These are phyloP conservation scores for Tachina grossa DNA, from an alignment of 2,888 invertebrate genomes.

Conservation along the genomic window DNA sequence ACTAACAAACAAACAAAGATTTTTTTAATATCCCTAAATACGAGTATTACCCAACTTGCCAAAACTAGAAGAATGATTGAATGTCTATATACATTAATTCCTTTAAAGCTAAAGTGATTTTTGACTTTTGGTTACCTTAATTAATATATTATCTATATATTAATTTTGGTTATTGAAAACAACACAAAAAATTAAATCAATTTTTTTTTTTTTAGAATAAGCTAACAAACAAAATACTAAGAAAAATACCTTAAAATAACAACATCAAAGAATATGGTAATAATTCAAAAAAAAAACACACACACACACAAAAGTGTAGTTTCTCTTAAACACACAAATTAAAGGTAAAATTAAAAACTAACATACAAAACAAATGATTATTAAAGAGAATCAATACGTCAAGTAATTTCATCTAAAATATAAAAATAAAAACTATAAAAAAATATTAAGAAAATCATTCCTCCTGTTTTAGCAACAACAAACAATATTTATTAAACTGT, in stretches of 20 bases:
- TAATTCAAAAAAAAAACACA: constrained; percentile 56
- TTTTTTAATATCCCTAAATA: constrained; percentile 20
- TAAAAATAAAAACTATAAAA: constrained; percentile 31
- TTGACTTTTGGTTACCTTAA: constrained; percentile 26
- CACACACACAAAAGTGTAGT: constrained; percentile 53
- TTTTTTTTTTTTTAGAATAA: constrained; percentile 54
- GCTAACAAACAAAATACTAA: constrained; percentile 52
- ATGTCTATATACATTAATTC: constrained; percentile 39
- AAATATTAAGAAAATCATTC: constrained; percentile 47
- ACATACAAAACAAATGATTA: constrained; percentile 41
- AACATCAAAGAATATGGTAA: constrained; percentile 62
- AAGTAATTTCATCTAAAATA: constrained; percentile 62
- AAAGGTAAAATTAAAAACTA: constrained; percentile 36
- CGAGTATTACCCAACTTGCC: not conserved
- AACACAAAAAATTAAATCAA: constrained; percentile 49
- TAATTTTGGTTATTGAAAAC: constrained; percentile 50
- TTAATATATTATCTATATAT: constrained; percentile 9
- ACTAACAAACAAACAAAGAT: constrained; percentile 30
- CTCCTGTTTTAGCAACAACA: constrained; percentile 64
- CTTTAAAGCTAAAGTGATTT: constrained; percentile 48
- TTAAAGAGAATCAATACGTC: constrained; percentile 4
- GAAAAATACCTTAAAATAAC: constrained; percentile 65
- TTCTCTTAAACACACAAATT: constrained; percentile 58
- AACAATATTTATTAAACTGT: constrained; percentile 26
- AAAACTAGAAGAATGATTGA: constrained; percentile 41